phyloP scores from a whole-genome alignment of 2,888 invertebrate genomes.

The Diarsia dahlii region DNA sequence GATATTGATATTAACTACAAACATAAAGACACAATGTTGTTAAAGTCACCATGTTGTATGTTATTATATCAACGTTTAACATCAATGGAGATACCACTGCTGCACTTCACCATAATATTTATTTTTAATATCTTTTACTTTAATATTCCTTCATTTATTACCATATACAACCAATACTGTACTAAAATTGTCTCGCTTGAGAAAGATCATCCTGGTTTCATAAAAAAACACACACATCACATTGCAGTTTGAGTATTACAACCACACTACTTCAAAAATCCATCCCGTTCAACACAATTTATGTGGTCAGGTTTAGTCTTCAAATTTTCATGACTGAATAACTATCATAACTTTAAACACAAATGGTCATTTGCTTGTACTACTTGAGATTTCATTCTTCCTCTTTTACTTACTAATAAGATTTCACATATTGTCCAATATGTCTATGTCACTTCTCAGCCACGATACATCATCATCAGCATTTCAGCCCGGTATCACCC shows the following conservation, averaged over 20 bases:
- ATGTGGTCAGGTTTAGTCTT: slow-evolving; percentile 2
- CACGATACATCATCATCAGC: background rate
- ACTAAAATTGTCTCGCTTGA: background rate
- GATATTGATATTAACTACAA: background rate
- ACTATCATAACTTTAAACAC: slow-evolving; percentile 34
- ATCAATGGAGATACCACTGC: background rate
- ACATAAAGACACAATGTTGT: background rate
- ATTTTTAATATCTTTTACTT: background rate
- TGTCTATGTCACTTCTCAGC: background rate
- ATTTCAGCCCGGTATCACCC: too few relatives aligned
- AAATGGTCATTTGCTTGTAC: slow-evolving; percentile 64
- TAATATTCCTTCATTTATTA: background rate
- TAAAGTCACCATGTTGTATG: background rate
- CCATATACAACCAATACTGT: background rate
- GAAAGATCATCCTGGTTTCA: background rate
- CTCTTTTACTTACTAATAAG: slow-evolving; percentile 55
- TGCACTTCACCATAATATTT: background rate
- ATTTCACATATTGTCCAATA: slow-evolving; percentile 12
- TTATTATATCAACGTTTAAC: background rate
- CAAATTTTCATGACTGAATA: slow-evolving; percentile 22
- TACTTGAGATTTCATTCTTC: slow-evolving; percentile 51
- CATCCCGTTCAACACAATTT: background rate
- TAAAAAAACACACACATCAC: background rate
- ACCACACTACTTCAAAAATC: background rate
- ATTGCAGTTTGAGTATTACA: background rate